These are phyloP conservation scores for Phymastichus coffea DNA, from an alignment of 1,140 invertebrate genomes.

Conservation along the genomic window DNA sequence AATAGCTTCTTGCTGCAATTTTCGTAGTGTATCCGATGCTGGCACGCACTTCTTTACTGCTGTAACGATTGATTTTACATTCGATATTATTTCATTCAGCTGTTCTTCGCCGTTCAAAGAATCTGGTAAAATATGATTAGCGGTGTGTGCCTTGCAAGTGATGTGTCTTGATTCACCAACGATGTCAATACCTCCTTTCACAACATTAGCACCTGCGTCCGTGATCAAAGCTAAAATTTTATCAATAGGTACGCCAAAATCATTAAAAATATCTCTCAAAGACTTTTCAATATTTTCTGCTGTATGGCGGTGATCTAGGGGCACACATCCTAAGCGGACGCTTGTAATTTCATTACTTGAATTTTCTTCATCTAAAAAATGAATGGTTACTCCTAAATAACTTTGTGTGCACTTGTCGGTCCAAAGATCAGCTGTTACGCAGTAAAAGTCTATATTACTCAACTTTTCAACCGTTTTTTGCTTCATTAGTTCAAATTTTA, in stretches of 20 bases:
- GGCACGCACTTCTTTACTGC: constrained; percentile 46
- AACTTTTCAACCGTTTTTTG: constrained; percentile 7
- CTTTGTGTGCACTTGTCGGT: constrained; percentile 33
- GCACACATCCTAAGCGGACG: not conserved
- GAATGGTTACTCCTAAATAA: constrained; percentile 34
- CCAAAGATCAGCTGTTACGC: constrained; percentile 40
- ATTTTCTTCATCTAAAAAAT: constrained; percentile 22
- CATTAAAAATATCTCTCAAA: constrained; percentile 36
- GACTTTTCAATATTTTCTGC: not conserved
- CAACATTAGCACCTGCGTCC: constrained; percentile 48
- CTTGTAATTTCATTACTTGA: constrained; percentile 15
- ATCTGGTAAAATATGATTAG: constrained; percentile 46
- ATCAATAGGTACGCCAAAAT: constrained; percentile 43
- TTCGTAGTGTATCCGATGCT: constrained; percentile 42
- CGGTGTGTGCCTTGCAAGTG: constrained; percentile 46
- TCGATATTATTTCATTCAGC: constrained; percentile 21
- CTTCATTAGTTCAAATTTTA: not conserved
- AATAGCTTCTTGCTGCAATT: constrained; percentile 34
- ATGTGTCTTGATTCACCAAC: constrained; percentile 47
- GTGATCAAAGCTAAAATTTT: constrained; percentile 47
- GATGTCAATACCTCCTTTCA: constrained; percentile 43
- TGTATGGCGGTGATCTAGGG: not conserved
- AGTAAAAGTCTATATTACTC: constrained; percentile 18
- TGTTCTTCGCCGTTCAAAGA: constrained; percentile 15
- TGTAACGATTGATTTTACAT: constrained; percentile 45